Conservation (phyloP, 2,113 vertebrate genomes). For the Paraplagusia blochii region DNA sequence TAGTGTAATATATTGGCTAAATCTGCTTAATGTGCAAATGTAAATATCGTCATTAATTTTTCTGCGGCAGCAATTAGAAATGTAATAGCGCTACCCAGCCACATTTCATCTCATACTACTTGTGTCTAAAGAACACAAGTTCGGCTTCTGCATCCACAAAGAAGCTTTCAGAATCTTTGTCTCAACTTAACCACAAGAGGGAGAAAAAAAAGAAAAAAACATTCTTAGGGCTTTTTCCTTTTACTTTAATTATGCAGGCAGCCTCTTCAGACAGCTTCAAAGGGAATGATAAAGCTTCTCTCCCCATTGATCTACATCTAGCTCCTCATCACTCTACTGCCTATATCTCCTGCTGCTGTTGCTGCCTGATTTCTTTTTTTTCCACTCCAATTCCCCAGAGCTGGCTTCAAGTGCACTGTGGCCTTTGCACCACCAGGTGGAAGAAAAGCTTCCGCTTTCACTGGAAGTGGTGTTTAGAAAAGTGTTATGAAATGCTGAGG, state of each 20-base stretch:
- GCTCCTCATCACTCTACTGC: neutral
- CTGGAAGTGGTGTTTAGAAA: neutral
- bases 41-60: no score
- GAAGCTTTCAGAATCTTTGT: constrained; percentile 2
- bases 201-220: constrained; percentile 27
- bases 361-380: neutral
- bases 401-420: neutral
- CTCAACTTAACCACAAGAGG: constrained; percentile 10
- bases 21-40: no score
- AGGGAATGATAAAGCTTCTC: constrained; percentile 52
- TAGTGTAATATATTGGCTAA: no score
- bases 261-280: constrained; percentile 63
- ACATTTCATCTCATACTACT: neutral
- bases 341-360: constrained; percentile 11
- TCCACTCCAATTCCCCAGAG: neutral
- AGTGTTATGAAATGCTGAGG: constrained; percentile 36
- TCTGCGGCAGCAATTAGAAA: no score
- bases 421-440: constrained; percentile 54
- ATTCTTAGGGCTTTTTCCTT: constrained; percentile 24
- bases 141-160: constrained; percentile 8
- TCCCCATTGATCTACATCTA: neutral
- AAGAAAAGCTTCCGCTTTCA: constrained; percentile 23
- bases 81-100: no score
- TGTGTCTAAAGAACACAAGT: neutral
- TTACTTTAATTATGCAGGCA: constrained; percentile 56